These are phyloP conservation scores for Arbacia lixula DNA, from an alignment of 53 echinoderm and acorn worm genomes.

Conservation along the genomic window DNA sequence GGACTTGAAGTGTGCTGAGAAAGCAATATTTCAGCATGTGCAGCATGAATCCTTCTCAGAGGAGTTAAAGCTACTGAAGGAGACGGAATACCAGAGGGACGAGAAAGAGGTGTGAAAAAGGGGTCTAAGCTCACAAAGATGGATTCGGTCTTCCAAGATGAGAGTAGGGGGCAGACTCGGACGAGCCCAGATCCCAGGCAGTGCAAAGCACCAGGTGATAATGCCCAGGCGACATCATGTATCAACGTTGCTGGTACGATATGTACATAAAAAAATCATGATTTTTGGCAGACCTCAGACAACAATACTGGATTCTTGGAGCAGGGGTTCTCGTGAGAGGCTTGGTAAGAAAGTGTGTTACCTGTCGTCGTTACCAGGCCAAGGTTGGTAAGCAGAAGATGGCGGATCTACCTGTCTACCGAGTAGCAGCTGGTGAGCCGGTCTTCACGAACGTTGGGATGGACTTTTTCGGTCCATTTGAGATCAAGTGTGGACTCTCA, in stretches of 20 bases:
- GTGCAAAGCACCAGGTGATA: conserved; percentile 34
- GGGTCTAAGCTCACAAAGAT: not conserved
- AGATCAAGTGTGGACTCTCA: conserved; percentile 65
- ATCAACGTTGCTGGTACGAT: conserved; percentile 17
- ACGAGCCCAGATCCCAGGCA: conserved; percentile 26
- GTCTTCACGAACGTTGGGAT: conserved; percentile 67
- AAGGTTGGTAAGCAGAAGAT: conserved; percentile 68
- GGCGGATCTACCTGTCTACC: conserved; percentile 65
- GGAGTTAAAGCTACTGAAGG: conserved; percentile 35
- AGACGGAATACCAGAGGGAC: not conserved
- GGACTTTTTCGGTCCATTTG: conserved; percentile 79
- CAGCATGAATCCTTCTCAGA: conserved; percentile 44
- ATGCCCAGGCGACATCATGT: not conserved
- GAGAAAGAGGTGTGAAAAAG: not conserved
- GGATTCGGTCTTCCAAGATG: conserved; percentile 4
- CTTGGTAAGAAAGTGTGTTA: conserved; percentile 58
- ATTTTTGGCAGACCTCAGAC: conserved; percentile 49
- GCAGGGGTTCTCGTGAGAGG: conserved; percentile 16
- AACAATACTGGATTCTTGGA: conserved; percentile 59
- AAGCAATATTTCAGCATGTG: conserved; percentile 47
- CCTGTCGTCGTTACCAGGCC: conserved; percentile 51
- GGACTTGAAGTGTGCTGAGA: conserved; percentile 52
- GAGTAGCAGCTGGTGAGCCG: conserved; percentile 62
- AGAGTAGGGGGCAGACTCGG: conserved; percentile 58
- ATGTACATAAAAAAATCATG: conserved; percentile 36